These are phyloP conservation scores for Okamejei kenojei DNA, from an alignment of 2,797 vertebrate genomes.

Conservation along the genomic window DNA sequence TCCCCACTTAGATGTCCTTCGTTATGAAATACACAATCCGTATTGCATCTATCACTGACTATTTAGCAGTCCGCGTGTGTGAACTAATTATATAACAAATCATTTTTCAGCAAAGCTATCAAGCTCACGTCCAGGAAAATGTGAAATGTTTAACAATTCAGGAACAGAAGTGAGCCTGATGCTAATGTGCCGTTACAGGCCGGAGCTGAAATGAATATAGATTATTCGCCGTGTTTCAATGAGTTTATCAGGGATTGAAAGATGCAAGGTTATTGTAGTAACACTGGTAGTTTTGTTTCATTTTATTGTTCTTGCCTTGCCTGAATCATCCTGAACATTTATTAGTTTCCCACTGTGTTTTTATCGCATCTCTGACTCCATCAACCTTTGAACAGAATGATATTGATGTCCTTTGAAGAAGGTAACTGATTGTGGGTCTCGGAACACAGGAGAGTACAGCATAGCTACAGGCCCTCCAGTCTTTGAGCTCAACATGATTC, in stretches of 20 bases:
- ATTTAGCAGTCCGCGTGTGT: conserved; percentile 21
- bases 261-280: neutral
- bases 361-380: conserved; percentile 2
- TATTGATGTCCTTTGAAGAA: conserved; percentile 17
- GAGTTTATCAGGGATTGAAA: neutral
- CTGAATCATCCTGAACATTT: neutral
- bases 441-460: neutral
- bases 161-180: neutral
- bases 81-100: conserved; percentile 32
- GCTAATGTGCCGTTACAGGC: neutral
- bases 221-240: neutral
- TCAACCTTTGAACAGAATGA: neutral
- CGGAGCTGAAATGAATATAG: neutral
- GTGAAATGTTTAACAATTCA: conserved; percentile 14
- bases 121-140: neutral
- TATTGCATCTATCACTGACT: neutral
- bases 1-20: neutral
- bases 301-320: neutral
- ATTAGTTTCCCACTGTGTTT: conserved; percentile 9
- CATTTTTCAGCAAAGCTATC: neutral
- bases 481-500: too few relatives aligned
- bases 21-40: neutral
- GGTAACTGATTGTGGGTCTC: neutral
- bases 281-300: neutral
- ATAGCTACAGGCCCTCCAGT: too few relatives aligned